Percentiles rank a stretch among this genome's conserved stretches.
Conservation (phyloP, 2,113 vertebrate species). For the Xenopus borealis region DNA sequence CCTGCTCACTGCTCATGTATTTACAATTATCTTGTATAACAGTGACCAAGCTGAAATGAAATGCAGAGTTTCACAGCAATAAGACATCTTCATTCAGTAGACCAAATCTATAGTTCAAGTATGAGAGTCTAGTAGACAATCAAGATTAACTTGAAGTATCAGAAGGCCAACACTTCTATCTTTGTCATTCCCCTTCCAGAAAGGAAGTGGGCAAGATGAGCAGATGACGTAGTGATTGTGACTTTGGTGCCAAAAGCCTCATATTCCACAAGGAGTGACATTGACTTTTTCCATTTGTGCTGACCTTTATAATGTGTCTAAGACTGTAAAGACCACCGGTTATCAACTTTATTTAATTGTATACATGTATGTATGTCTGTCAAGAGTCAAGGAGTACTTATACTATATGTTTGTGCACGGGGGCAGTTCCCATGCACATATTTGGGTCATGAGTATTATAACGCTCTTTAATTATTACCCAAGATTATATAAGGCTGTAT, state of each 20-base stretch:
- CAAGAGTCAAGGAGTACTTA: slow-evolving; percentile 26
- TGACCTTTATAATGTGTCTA: not conserved
- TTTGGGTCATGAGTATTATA: slow-evolving; percentile 4
- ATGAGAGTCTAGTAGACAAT: not conserved
- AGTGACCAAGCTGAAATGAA: not conserved
- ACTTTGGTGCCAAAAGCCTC: slow-evolving; percentile 17
- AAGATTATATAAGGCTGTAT: not conserved
- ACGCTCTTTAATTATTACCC: not conserved
- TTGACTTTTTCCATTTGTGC: slow-evolving; percentile 3
- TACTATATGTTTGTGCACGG: slow-evolving; percentile 10
- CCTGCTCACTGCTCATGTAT: not conserved
- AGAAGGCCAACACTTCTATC: too few relatives aligned
- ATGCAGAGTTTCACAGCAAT: not conserved
- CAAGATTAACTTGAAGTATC: not conserved
- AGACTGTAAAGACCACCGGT: not conserved
- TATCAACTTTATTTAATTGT: slow-evolving; percentile 30
- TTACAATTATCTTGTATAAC: not conserved
- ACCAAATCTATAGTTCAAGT: not conserved
- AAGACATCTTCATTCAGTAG: not conserved
- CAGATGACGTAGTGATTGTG: not conserved
- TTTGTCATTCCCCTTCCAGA: not conserved
- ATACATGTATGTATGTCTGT: slow-evolving; percentile 28
- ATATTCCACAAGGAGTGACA: not conserved
- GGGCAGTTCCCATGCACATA: slow-evolving; percentile 22
- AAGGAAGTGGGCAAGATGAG: not conserved